Percentiles rank a stretch among this genome's conserved stretches.
Conservation (phyloP, 2,113 vertebrate genomes). For the Coturnix japonica region DNA sequence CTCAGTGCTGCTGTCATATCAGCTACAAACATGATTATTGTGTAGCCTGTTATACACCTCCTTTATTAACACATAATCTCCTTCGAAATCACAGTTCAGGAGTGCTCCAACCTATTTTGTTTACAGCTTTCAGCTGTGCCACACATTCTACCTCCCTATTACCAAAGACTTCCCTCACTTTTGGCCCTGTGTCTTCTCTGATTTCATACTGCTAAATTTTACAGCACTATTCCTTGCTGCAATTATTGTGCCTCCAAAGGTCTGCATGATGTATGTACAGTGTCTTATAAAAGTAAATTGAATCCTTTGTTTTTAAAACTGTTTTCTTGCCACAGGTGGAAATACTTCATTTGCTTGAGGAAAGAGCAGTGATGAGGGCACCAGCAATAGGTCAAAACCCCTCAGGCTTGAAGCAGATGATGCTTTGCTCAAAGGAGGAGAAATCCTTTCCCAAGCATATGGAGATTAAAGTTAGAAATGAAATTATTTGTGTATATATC, state of each 20-base stretch:
- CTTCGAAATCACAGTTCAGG: not conserved
- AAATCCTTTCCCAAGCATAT: constrained; percentile 44
- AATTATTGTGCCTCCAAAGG: constrained; percentile 2
- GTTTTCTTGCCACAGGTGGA: not conserved
- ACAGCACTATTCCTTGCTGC: not conserved
- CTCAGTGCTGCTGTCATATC: not conserved
- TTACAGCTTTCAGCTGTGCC: not conserved
- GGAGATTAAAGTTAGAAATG: constrained; percentile 53
- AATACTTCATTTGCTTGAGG: constrained; percentile 32
- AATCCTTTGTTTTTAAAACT: not conserved
- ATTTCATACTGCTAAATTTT: not conserved
- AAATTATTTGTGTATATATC: constrained; percentile 57
- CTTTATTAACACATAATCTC: not conserved
- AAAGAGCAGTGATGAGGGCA: not conserved
- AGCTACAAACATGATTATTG: not conserved
- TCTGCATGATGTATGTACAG: not conserved
- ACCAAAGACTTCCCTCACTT: not conserved
- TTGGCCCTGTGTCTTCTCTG: not conserved
- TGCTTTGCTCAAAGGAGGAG: constrained; percentile 30
- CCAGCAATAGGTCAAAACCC: not conserved
- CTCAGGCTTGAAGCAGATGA: constrained; percentile 21
- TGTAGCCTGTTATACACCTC: not conserved
- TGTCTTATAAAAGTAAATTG: constrained; percentile 32
- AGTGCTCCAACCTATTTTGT: not conserved
- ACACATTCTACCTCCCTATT: not conserved